phyloP scores from a whole-genome alignment of 2,113 vertebrate genomes.

The Henicopernis longicauda region DNA sequence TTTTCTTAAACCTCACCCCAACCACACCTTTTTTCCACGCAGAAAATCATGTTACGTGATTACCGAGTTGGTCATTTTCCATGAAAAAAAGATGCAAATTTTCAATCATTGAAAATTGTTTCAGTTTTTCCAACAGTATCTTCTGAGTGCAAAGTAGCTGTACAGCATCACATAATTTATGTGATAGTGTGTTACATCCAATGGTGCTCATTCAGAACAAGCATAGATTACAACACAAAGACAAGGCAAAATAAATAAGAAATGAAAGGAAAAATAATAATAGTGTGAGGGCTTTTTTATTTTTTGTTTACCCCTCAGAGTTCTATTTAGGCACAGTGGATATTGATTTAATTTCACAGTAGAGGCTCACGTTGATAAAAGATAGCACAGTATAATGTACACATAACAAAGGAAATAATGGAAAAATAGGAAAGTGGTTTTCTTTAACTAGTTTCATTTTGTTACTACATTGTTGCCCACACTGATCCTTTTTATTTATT shows the following conservation, averaged over 20 bases:
- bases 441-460: neutral
- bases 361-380: neutral
- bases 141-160: neutral
- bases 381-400: neutral
- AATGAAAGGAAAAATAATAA: neutral
- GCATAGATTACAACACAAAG: neutral
- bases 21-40: neutral
- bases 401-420: neutral
- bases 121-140: neutral
- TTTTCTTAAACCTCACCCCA: neutral
- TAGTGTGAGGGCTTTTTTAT: neutral
- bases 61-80: neutral
- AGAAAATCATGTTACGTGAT: neutral
- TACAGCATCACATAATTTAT: neutral
- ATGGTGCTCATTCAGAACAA: neutral
- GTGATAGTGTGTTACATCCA: neutral
- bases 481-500: neutral
- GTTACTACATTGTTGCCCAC: neutral
- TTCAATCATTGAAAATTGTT: neutral
- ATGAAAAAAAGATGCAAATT: neutral
- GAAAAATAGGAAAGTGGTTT: neutral
- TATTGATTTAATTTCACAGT: slow-evolving; percentile 18
- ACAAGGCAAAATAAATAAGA: neutral
- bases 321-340: neutral
- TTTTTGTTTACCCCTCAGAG: neutral